A percentile compares a stretch with the other conserved stretches of the same genome.
phyloP scores from a whole-genome alignment of 2,888 invertebrate species.

The Mimachlamys varia region DNA sequence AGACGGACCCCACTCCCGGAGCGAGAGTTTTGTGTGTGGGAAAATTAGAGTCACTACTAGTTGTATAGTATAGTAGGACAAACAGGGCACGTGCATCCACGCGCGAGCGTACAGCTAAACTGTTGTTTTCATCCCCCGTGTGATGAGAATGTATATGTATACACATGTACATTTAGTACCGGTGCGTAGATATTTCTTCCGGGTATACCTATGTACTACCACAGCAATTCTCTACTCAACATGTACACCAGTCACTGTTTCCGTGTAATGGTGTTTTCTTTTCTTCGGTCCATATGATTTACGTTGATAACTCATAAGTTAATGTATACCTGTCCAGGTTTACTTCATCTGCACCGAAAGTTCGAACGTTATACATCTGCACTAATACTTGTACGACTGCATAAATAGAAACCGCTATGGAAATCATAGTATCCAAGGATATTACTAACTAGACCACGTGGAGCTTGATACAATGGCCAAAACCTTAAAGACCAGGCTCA shows the following conservation, averaged over 20 bases:
- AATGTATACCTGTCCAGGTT: too few species aligned
- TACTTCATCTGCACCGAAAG: not conserved
- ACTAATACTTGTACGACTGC: too few species aligned
- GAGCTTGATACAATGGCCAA: too few species aligned
- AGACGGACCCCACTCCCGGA: not conserved
- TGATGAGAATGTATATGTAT: not conserved
- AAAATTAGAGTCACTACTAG: not conserved
- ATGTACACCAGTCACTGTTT: too few species aligned
- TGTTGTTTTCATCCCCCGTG: not conserved
- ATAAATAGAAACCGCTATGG: too few species aligned
- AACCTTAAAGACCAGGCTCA: too few species aligned
- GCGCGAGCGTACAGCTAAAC: constrained; percentile 3
- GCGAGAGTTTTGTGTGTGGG: not conserved
- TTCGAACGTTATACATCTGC: not conserved
- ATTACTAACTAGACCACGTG: too few species aligned
- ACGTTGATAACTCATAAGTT: not conserved
- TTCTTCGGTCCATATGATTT: too few species aligned
- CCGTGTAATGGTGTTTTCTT: too few species aligned
- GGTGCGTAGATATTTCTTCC: not conserved
- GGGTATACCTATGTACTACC: not conserved
- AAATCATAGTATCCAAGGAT: too few species aligned
- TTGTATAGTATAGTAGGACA: not conserved
- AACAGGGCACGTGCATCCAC: not conserved
- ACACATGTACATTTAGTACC: not conserved
- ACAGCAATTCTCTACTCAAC: not conserved